Base-by-base conservation (phyloP, 2,888 invertebrate genomes). In the Lasius platythorax region DNA sequence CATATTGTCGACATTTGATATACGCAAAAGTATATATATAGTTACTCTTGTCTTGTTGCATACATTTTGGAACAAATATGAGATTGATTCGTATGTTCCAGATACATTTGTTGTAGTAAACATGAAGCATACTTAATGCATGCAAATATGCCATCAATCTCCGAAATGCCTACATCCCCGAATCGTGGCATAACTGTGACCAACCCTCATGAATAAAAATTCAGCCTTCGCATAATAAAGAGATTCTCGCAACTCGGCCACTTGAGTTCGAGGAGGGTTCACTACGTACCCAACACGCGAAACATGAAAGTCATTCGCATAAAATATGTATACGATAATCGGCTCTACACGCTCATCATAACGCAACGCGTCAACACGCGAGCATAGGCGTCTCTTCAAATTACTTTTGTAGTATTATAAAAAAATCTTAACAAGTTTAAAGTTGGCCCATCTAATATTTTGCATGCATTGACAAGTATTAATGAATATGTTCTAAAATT, bases 261-360 rank as follows among this genome's bases (percentile, higher is more conserved):
- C 91, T 92, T 88, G 90, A 91, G 81, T 82, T 64, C 73, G 43
- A 68, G 87, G 87, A 66, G 66, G 87, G 84, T 70, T 30, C 87
- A 83, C 85, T 81, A 78, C 87, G 88, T 85, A 61, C 86, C 92
- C 92, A 92, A 93, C 53, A n/a, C 91, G 89, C 83, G 88, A 83
- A 87, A 83, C 74, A 84, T 87, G 90, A 89, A 89, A 87, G 87
- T 87, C 88, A 85, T 85, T 87, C 87, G 81, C 88, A 89, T 88
- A 89, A 89, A 87, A 88, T 88, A 85, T 85, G 86, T 85, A 86
- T 30, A 75, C 75, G 85, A 84, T 67, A 67, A 82, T 64, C 75
- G 64, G 50, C 56, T 66, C 70, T 66, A 63, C 33, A 66, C 63
- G 66, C 64, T 75, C 28, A 68, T 76, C 76, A 76, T 58, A 67